Evolutionary conservation across 2,113 vertebrate genomes (phyloP), one percentile per base, ranked within the genome.

Genomic region (Calidris pygmaea): DNA sequence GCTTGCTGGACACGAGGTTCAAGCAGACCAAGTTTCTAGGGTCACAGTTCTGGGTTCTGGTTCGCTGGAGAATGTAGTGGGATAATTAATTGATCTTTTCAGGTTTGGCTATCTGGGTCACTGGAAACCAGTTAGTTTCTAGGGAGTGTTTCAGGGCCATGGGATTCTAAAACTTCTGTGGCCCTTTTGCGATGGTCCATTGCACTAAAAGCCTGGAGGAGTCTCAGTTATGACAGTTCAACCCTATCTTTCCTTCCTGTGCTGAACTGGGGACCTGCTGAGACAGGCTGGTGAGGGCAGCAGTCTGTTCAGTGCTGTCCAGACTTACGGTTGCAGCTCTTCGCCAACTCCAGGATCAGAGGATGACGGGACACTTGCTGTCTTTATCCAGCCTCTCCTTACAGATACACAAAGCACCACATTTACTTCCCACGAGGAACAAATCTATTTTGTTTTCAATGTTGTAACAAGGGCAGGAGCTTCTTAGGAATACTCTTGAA

Each of bases 1-100:
- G 50, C 41, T 75, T 10, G 7, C 9, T 67, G 12, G 3, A 71
- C 0, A 0, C 2, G 7, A 78, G 16, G 14, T 55, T 89, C 77
- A 82, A 45, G 91, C 0, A 87, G 43, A 82, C 24, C 39, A 68
- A 60, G 18, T 71, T 94, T 87, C 77, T 75, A 68, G 11, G 41
- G 62, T 52, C 6, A 0, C 6, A 35, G 8, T 65, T 95, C 26
- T 77, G 62, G 8, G n/a, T 50, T 72, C 67, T 79, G 53, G 37
- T 50, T 87, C 7, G 1, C 60, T 65, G 73, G 26, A 89, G 34
- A 92, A 47, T 52, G 23, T 43, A 6, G 1, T 14, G 59, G 32
- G 74, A 17, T 48, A 93, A 82, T 58, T 65, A 83, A 79, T 43
- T 55, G 12, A 79, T 72, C 41, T 95, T 34, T 70, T 80, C 47